Base-by-base conservation (phyloP, 2,888 invertebrate species). In the Drosophila prostipennis region DNA sequence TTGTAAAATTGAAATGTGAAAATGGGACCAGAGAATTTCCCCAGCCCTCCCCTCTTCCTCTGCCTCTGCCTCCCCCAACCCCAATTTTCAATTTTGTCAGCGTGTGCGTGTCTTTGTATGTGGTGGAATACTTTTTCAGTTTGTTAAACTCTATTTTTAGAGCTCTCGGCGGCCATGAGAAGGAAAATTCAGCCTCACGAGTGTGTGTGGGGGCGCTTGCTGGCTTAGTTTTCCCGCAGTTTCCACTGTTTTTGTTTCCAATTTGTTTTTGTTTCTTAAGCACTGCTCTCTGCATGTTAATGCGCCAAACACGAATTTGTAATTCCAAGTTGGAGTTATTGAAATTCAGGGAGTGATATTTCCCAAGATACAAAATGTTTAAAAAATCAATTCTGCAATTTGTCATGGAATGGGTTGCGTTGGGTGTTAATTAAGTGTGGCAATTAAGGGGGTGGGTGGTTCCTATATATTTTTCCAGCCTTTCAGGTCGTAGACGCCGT, bases 111-210 rank as follows among this genome's bases (percentile, higher is more conserved):
- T 72, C 82, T 76, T 82, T 86, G 84, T 85, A 87, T 87, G 84
- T 81, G 87, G 84, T 80, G 79, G 82, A 84, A 87, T 84, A 84
- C 84, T 81, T 87, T 81, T 81, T 80, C 81, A 84, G 84, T 84
- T 84, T 87, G 79, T 87, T 79, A 84, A 84, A 84, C 84, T 85
- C 87, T 85, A 85, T 85, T 87, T 87, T 78, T 85, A 85, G 84
- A 80, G 86, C 69, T 40, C 83, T 51, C 77, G 72, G 73, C 85
- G 82, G 82, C 79, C 81, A 79, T 71, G 70, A 69, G 74, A 76
- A 79, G 77, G 74, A 43, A 81, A 74, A 77, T 75, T 73, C 70
- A 73, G 74, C 72, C 69, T 52, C 68, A 32, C 58, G 76, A 43
- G 53, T 34, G 72, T 68, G 39, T 78, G 84, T 78, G 82, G 85